These are phyloP conservation scores for Cydia amplana DNA, from an alignment of 1,140 invertebrate genomes.

Conservation along the genomic window DNA sequence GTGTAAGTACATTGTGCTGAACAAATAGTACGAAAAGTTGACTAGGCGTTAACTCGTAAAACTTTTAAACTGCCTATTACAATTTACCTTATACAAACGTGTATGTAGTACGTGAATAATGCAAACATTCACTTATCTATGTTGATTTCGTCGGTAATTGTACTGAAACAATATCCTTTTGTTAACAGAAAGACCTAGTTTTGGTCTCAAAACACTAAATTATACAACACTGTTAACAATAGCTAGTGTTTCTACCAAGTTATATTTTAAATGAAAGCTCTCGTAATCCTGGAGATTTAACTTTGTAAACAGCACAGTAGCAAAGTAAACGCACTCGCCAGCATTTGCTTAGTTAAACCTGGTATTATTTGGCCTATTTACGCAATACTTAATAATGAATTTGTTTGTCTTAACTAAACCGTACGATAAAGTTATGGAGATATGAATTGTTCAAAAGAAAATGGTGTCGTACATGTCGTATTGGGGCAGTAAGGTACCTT, in stretches of 20 bases:
- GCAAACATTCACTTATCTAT: constrained; percentile 71
- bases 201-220: constrained; percentile 68
- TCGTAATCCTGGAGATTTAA: constrained; percentile 24
- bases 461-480: not conserved
- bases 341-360: constrained; percentile 30
- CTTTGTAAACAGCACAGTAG: constrained; percentile 29
- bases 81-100: constrained; percentile 33
- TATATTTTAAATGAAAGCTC: constrained; percentile 30
- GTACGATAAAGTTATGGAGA: constrained; percentile 2
- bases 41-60: constrained; percentile 18
- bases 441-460: not conserved
- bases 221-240: constrained; percentile 65
- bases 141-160: constrained; percentile 70
- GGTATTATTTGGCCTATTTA: constrained; percentile 11
- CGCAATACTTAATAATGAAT: constrained; percentile 29
- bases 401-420: constrained; percentile 23
- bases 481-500: not conserved
- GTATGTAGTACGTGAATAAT: constrained; percentile 48
- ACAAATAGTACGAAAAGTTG: constrained; percentile 2
- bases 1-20: not conserved
- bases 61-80: constrained; percentile 16
- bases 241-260: constrained; percentile 39
- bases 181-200: constrained; percentile 68
- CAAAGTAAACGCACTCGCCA: constrained; percentile 21
- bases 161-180: constrained; percentile 70